Base-by-base conservation (phyloP, 1,140 invertebrate genomes). In the Zeugodacus cucurbitae region DNA sequence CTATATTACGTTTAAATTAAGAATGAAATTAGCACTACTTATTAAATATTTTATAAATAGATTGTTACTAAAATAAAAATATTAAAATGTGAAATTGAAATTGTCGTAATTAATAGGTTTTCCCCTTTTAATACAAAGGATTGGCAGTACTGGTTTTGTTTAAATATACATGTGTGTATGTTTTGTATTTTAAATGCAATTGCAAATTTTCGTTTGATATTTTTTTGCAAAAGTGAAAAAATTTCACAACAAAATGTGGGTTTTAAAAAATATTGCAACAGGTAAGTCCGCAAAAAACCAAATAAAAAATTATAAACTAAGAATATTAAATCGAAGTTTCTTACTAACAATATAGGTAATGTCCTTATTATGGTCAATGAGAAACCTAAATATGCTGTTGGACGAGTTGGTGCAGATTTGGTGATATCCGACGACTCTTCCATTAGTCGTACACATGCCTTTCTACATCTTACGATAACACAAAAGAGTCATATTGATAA, bases 361-460 rank as follows among this genome's bases (percentile, higher is more conserved):
- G 57, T 41, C 14, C 57, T 86, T 11, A 86, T 59, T 86, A 17
- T 86, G 3, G 59, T 86, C 22, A 58, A 17, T 20, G 78, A 87
- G 67, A 92, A 91, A 74, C 1, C 22, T 1, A n/a, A 88, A 3
- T 92, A 92, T 62, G 90, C 90, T 20, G 89, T 93, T 2, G 92
- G 92, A 10, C 91, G 92, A 8, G 57, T 89, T 26, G 89, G 88
- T 6, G 91, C 91, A 0, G 94, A 94, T 89, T 92, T 95, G 89
- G 92, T 94, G 11, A 91, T 95, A 29, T 88, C 91, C 5, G 93
- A 94, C 70, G 95, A 95, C 89, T 91, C 94, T n/a, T 95, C 94
- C 54, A 93, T 95, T 26, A 95, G 95, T 89, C 94, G 95, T 88
- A 94, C 94, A 89, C 95, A 95, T 94, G 94, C 94, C 4, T 91